These are phyloP conservation scores for Digitonthophagus gazella DNA, from an alignment of 2,888 invertebrate genomes.

Conservation along the genomic window DNA sequence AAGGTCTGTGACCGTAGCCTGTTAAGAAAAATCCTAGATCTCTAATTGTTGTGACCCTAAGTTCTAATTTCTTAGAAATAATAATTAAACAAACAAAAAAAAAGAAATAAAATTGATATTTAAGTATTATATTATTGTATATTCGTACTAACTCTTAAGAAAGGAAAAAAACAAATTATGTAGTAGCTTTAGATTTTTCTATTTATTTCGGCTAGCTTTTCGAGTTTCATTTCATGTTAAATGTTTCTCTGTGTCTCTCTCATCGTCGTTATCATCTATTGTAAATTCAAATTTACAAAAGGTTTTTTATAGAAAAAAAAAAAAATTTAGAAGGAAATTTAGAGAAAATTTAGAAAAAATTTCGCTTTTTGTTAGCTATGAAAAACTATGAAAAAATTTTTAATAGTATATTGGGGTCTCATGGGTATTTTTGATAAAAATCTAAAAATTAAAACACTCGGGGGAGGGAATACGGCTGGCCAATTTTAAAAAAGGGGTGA, in stretches of 20 bases:
- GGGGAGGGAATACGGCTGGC: constrained; percentile 32
- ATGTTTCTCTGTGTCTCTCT: constrained; percentile 27
- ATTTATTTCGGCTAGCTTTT: constrained; percentile 24
- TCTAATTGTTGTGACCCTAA: constrained; percentile 20
- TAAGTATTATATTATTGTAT: constrained; percentile 38
- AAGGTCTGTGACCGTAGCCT: constrained; percentile 10
- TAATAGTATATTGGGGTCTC: constrained; percentile 29
- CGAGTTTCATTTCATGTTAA: constrained; percentile 25
- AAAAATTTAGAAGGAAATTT: too few relatives aligned
- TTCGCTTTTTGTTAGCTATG: constrained; percentile 4
- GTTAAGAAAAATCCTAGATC: constrained; percentile 27
- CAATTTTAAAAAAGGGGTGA: constrained; percentile 27
- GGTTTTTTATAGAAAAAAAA: too few relatives aligned
- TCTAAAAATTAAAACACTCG: constrained; percentile 9
- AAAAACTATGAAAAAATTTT: constrained; percentile 17
- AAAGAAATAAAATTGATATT: constrained; percentile 26
- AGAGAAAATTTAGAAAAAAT: constrained; percentile 16
- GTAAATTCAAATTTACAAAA: constrained; percentile 25
- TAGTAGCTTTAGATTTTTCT: constrained; percentile 36
- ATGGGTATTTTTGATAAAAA: constrained; percentile 40
- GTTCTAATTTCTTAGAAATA: not conserved
- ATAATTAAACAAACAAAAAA: constrained; percentile 7
- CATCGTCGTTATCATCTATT: constrained; percentile 19
- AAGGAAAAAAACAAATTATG: constrained; percentile 34
- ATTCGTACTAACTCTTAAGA: constrained; percentile 30